These are phyloP conservation scores for Cecidostiba fungosa DNA, from an alignment of 2,888 invertebrate genomes.

Conservation along the genomic window DNA sequence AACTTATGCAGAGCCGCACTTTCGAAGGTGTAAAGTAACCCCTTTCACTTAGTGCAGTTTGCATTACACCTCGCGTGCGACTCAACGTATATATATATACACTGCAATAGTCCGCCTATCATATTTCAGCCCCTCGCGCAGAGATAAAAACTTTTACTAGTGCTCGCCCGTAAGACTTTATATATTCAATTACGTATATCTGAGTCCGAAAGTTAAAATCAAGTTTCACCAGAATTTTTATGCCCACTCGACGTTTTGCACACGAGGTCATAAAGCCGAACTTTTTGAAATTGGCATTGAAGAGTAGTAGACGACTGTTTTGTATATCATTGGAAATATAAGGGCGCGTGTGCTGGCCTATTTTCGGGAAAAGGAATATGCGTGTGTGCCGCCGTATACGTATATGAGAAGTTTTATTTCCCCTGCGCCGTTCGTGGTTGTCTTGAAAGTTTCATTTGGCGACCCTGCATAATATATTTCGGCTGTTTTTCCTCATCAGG, in stretches of 20 bases:
- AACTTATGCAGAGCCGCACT: not conserved
- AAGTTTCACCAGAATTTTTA: slow-evolving; percentile 34
- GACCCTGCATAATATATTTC: slow-evolving; percentile 26
- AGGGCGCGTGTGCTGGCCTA: not conserved
- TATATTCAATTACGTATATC: slow-evolving; percentile 49
- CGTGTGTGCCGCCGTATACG: not conserved
- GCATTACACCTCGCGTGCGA: not conserved
- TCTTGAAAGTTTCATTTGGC: slow-evolving; percentile 45
- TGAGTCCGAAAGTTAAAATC: slow-evolving; percentile 6
- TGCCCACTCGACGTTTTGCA: not conserved
- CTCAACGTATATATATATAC: not conserved
- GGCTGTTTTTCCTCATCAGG: slow-evolving; percentile 30
- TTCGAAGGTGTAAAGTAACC: not conserved
- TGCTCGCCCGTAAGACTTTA: slow-evolving; percentile 12
- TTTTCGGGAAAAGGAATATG: not conserved
- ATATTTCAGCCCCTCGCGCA: slow-evolving; percentile 26
- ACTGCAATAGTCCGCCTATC: not conserved
- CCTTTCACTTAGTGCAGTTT: not conserved
- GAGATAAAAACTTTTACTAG: slow-evolving; percentile 55
- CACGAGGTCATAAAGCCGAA: no score
- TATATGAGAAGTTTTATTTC: not conserved
- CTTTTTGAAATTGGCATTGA: slow-evolving; percentile 13
- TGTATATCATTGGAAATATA: not conserved
- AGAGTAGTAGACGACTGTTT: not conserved
- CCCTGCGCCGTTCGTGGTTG: not conserved